Base-by-base conservation (phyloP, 2,797 vertebrate genomes). In the Arctocebus calabarensis region DNA sequence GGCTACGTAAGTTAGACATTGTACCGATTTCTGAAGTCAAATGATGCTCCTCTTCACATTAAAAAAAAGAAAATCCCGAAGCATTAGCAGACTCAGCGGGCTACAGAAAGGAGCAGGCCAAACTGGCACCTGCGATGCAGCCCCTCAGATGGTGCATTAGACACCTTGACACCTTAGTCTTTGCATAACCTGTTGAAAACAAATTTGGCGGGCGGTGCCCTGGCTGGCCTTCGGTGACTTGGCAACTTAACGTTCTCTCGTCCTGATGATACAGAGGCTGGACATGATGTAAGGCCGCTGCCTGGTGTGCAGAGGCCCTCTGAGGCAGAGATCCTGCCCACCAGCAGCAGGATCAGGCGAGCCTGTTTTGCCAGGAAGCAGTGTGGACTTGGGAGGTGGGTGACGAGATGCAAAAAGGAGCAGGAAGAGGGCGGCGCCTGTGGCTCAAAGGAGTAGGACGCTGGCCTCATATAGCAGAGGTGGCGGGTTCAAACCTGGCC, bases 1-100 rank as follows among this genome's bases (percentile, higher is more conserved):
- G 55, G 79, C 66, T 90, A 78, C 5, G 13, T 45, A 82, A 92
- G 32, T 52, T n/a, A 90, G 70, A 90, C 86, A 93, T 14, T 32
- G 16, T 45, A 10, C 20, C 17, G 22, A 37, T 93, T 91, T 95
- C 84, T 40, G 2, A 71, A 45, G 74, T 75, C 79, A 95, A 59
- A 73, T 22, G 43, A 37, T 25, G 17, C 45, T 79, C 32, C 66
- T 61, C 40, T 40, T 40, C 90, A 83, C 88, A 70, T 55, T 84
- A 25, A 88, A 86, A 32, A 32, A 79, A 16, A 64, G 12, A 7
- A 59, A 83, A 91, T 37, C 66, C 52, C 14, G 25, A 59, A 93
- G 61, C 55, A 32, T 70, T n/a, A 78, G 68, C 5, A 0, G 40
- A 71, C 70, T 64, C 95, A 75, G 27, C 8, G 79, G 83, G 74